Evolutionary conservation across 2,113 vertebrate genomes (phyloP).

Genomic region (Tragelaphus imberbis): DNA sequence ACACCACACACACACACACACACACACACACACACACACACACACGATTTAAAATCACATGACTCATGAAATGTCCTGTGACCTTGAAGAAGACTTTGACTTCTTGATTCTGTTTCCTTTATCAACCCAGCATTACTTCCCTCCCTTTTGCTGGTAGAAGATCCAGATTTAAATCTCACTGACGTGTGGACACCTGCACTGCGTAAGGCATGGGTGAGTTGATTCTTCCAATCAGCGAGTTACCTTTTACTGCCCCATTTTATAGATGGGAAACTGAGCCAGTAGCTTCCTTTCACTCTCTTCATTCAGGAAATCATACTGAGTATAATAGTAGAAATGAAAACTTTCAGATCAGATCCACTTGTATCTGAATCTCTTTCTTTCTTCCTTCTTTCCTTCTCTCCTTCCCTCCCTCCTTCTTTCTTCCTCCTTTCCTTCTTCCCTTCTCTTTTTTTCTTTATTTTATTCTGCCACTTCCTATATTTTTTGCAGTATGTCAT

Average conservation of each 20-base stretch:
- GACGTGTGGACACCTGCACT: no score
- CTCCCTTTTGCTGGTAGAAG: neutral
- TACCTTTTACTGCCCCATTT: neutral
- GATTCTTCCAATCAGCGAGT: accelerated
- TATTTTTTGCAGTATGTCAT: neutral
- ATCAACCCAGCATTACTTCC: accelerated
- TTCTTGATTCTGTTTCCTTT: no score
- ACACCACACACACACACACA: accelerated
- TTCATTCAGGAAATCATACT: neutral
- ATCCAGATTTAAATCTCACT: neutral
- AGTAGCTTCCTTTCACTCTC: neutral
- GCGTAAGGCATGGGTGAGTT: accelerated
- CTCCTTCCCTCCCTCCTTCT: no score
- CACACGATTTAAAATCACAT: accelerated
- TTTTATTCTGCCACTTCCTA: neutral
- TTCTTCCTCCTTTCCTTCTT: neutral
- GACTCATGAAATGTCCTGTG: accelerated
- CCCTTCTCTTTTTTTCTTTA: neutral
- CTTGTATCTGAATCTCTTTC: neutral
- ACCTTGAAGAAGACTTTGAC: neutral
- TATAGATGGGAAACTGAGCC: neutral
- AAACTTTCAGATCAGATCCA: neutral
- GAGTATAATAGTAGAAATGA: neutral
- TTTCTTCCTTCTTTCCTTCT: neutral
- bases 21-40: accelerated